A percentile compares a stretch with the other conserved stretches of the same genome.
Evolutionary conservation across 1,140 invertebrate species (phyloP).

Genomic region (Bombus ignitus): DNA sequence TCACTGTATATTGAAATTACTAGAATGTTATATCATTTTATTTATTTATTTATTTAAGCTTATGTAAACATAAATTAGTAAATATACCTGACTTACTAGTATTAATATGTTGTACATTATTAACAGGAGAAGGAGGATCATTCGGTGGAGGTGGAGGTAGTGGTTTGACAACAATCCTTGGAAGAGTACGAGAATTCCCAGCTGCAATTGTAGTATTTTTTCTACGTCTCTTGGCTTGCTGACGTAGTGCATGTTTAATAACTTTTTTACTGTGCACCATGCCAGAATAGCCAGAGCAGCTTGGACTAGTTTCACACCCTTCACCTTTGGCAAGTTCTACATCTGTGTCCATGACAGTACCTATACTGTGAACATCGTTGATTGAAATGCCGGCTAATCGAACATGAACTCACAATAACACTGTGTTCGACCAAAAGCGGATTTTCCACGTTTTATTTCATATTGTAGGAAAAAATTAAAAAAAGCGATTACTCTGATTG

Average conservation of each 20-base stretch:
- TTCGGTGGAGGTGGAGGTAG: slow-evolving; percentile 84
- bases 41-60: slow-evolving; percentile 10
- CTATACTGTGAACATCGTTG: slow-evolving; percentile 55
- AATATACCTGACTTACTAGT: slow-evolving; percentile 65
- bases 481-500: background rate
- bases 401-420: slow-evolving; percentile 42
- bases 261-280: slow-evolving; percentile 85
- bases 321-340: slow-evolving; percentile 73
- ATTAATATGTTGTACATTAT: slow-evolving; percentile 74
- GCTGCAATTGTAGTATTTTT: slow-evolving; percentile 90
- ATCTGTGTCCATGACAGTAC: slow-evolving; percentile 68
- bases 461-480: slow-evolving; percentile 11
- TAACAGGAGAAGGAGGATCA: slow-evolving; percentile 73
- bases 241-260: slow-evolving; percentile 88
- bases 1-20: background rate
- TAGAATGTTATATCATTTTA: background rate
- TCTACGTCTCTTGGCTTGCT: slow-evolving; percentile 90
- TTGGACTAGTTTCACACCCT: slow-evolving; percentile 73
- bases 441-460: slow-evolving; percentile 39
- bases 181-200: slow-evolving; percentile 86
- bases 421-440: slow-evolving; percentile 6
- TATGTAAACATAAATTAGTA: background rate
- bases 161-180: slow-evolving; percentile 88
- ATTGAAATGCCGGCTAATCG: slow-evolving; percentile 37
- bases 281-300: slow-evolving; percentile 77